Conservation (phyloP, 2,113 vertebrate genomes). For the Zootoca vivipara region DNA sequence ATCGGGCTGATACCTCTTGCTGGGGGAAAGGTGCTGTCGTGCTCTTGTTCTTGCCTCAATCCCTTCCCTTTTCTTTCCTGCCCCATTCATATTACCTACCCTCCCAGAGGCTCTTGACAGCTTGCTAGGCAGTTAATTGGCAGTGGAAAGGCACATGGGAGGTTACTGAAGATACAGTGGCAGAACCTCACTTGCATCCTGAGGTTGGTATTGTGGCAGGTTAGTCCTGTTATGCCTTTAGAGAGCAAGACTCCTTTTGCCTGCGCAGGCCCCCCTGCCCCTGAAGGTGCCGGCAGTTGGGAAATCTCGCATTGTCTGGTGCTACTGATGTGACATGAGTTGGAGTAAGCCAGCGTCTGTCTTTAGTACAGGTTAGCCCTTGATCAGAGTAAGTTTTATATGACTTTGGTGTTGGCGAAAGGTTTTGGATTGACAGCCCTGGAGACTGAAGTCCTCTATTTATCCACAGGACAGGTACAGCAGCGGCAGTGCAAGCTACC, state of each 20-base stretch:
- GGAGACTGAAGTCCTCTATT: slow-evolving; percentile 86
- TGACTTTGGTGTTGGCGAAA: slow-evolving; percentile 81
- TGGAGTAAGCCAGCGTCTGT: slow-evolving; percentile 50
- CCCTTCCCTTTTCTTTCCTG: not conserved
- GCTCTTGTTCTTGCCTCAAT: slow-evolving; percentile 41
- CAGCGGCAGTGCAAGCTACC: slow-evolving; percentile 83
- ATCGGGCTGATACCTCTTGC: not conserved
- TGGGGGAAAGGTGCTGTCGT: slow-evolving; percentile 30
- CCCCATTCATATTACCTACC: slow-evolving; percentile 30
- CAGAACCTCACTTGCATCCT: not conserved
- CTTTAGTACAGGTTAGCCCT: slow-evolving; percentile 56
- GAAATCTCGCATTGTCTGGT: slow-evolving; percentile 18
- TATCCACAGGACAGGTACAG: slow-evolving; percentile 87
- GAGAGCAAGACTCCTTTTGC: not conserved
- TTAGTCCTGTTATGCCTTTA: slow-evolving; percentile 27
- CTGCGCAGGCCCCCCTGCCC: slow-evolving; percentile 15
- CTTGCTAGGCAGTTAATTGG: slow-evolving; percentile 46
- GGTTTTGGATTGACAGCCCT: slow-evolving; percentile 84
- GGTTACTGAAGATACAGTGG: slow-evolving; percentile 6
- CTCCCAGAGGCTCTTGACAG: slow-evolving; percentile 30
- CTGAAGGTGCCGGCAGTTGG: slow-evolving; percentile 32
- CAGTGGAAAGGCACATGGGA: slow-evolving; percentile 29
- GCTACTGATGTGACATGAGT: slow-evolving; percentile 38
- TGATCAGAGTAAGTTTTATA: slow-evolving; percentile 69
- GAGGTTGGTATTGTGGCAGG: slow-evolving; percentile 1